A percentile compares a stretch with the other conserved stretches of the same genome.
Conservation (phyloP, 2,113 vertebrate species). For the Hippopotamus amphibius region DNA sequence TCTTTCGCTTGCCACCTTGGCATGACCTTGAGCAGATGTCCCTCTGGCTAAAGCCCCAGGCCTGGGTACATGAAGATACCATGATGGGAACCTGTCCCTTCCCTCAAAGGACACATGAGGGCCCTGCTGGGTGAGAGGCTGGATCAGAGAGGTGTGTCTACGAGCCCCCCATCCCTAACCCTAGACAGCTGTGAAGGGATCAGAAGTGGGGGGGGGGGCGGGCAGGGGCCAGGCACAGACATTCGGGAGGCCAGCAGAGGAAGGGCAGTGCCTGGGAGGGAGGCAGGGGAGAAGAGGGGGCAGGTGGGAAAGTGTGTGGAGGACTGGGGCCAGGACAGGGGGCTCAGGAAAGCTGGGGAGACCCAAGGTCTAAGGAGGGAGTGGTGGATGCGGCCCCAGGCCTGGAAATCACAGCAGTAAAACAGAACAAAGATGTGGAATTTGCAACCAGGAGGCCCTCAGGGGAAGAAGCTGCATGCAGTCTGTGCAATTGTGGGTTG, state of each 20-base stretch:
- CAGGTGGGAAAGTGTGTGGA: too few relatives aligned
- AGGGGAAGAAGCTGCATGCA: background rate
- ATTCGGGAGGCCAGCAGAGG: rapidly evolving
- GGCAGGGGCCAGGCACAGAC: background rate
- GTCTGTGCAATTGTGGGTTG: background rate
- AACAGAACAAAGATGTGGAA: background rate
- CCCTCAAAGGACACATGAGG: background rate
- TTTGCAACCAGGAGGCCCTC: rapidly evolving
- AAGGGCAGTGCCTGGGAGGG: background rate
- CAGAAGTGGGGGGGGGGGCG: too few relatives aligned
- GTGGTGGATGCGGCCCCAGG: rapidly evolving
- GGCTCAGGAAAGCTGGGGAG: rapidly evolving
- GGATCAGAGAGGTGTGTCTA: too few relatives aligned
- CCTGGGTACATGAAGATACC: background rate
- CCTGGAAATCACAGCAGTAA: background rate
- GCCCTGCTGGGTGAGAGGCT: background rate
- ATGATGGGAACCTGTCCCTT: background rate
- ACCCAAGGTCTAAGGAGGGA: rapidly evolving
- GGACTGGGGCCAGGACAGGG: background rate
- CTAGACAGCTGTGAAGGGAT: background rate
- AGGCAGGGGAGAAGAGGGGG: background rate
- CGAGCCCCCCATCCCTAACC: rapidly evolving
- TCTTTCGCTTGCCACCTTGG: background rate
- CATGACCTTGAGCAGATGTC: background rate
- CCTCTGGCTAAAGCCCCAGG: background rate